Evolutionary conservation across 2,888 invertebrate genomes (phyloP).

Genomic region (Globia sparganii): DNA sequence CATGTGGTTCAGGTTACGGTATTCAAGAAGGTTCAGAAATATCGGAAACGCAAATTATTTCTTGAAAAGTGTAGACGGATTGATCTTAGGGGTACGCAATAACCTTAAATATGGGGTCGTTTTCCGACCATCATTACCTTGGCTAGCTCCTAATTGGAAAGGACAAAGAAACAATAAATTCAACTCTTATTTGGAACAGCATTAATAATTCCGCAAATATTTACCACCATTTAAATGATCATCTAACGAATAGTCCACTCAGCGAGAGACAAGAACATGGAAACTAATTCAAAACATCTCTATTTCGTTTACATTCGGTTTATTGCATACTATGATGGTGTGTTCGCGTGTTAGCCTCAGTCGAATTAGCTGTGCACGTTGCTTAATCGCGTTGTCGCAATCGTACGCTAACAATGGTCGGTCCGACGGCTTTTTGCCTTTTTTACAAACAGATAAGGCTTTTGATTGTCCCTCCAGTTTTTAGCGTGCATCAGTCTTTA

Average conservation of each 20-base stretch:
- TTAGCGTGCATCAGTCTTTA: constrained; percentile 78
- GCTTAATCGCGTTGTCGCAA: constrained; percentile 82
- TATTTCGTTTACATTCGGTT: constrained; percentile 74
- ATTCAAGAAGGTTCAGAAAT: constrained; percentile 14
- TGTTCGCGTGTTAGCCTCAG: constrained; percentile 80
- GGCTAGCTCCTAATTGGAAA: constrained; percentile 34
- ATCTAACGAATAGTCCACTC: constrained; percentile 39
- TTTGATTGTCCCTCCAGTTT: constrained; percentile 76
- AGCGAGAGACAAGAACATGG: constrained; percentile 44
- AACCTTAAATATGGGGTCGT: constrained; percentile 11
- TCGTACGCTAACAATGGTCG: constrained; percentile 81
- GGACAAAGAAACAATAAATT: constrained; percentile 33
- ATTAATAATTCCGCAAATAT: constrained; percentile 44
- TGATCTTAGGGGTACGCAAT: constrained; percentile 29
- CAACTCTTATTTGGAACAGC: constrained; percentile 13
- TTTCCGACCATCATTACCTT: constrained; percentile 16
- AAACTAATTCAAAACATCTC: constrained; percentile 73
- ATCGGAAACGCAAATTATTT: constrained; percentile 43
- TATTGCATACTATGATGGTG: constrained; percentile 77
- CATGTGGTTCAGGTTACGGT: constrained; percentile 41
- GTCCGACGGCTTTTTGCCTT: constrained; percentile 75
- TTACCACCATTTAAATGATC: constrained; percentile 39
- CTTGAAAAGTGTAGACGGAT: constrained; percentile 25
- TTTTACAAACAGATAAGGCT: constrained; percentile 77
- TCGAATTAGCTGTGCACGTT: constrained; percentile 81